phyloP scores from a whole-genome alignment of 1,140 invertebrate genomes.

The Ceratoteleas bidentatus region DNA sequence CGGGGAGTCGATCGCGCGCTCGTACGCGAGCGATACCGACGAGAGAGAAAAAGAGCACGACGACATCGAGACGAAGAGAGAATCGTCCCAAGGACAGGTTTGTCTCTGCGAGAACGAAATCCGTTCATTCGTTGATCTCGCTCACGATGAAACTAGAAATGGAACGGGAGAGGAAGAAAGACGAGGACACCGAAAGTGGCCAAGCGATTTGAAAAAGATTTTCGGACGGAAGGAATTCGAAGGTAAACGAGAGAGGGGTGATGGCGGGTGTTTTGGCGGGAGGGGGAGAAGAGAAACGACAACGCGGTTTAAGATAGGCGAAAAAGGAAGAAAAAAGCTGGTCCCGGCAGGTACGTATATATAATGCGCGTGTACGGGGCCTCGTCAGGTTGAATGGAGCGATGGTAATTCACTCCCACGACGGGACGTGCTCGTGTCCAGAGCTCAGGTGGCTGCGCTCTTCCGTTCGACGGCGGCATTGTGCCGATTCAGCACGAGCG shows the following conservation, averaged over 20 bases:
- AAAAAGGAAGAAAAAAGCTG: constrained; percentile 40
- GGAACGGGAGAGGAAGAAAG: constrained; percentile 37
- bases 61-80: constrained; percentile 44
- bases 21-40: constrained; percentile 3
- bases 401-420: constrained; percentile 64
- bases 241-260: constrained; percentile 54
- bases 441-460: constrained; percentile 52
- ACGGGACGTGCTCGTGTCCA: constrained; percentile 44
- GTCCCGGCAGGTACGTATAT: constrained; percentile 57
- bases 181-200: constrained; percentile 28
- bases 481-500: constrained; percentile 10
- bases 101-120: constrained; percentile 52
- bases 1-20: constrained; percentile 52
- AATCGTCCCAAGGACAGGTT: constrained; percentile 55
- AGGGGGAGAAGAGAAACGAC: no score
- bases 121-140: constrained; percentile 55
- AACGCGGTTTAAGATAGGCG: constrained; percentile 17
- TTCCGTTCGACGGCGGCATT: constrained; percentile 26
- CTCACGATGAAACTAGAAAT: constrained; percentile 59
- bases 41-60: neutral
- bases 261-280: no score
- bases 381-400: constrained; percentile 51
- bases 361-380: constrained; percentile 39
- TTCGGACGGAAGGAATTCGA: constrained; percentile 63
- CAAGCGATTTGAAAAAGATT: constrained; percentile 63